Conservation (phyloP, 2,888 invertebrate genomes). For the Dynastes hyllus region DNA sequence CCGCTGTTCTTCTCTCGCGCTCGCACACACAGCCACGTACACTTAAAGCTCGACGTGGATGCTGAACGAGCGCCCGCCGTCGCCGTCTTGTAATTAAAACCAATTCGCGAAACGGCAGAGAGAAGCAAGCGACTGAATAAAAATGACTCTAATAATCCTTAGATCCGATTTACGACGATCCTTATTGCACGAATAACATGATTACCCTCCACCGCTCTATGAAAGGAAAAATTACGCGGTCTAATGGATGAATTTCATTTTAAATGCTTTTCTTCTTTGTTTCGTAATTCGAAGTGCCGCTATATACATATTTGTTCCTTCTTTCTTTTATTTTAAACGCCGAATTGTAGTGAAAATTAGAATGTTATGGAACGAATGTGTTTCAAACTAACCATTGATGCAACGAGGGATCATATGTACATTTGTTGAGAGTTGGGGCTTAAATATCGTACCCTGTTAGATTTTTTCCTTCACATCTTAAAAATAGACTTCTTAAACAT, state of each 20-base stretch:
- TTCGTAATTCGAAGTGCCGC: no score
- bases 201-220: background rate
- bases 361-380: no score
- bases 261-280: background rate
- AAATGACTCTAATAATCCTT: conserved; percentile 17
- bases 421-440: no score
- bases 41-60: background rate
- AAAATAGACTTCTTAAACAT: no score
- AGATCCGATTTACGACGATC: conserved; percentile 20
- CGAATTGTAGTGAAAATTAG: no score
- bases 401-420: no score
- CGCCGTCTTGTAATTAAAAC: conserved; percentile 8
- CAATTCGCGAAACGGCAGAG: conserved; percentile 9
- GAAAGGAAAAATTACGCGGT: conserved; percentile 8
- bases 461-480: no score
- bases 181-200: conserved; percentile 13
- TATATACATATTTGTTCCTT: no score
- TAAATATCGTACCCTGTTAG: no score
- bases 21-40: background rate
- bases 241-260: conserved; percentile 7
- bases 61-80: background rate
- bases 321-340: no score
- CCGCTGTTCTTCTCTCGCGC: background rate
- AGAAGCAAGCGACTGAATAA: conserved; percentile 8
- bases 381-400: no score